Evolutionary conservation across 2,888 invertebrate species (phyloP), one percentile per base, ranked within the genome.

Genomic region (Leucoptera coffeella): DNA sequence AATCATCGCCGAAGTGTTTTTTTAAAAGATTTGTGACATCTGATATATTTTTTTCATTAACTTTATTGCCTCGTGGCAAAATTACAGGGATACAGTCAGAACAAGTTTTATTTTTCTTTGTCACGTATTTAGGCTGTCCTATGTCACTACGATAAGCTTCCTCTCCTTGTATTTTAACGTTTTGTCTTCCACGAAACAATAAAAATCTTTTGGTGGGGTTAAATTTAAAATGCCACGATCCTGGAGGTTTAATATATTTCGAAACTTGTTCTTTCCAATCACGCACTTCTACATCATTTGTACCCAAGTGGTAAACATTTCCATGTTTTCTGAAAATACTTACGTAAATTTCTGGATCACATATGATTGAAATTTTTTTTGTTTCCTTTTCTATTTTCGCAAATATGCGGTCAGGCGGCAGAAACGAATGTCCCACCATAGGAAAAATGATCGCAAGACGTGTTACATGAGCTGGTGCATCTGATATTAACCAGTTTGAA

Each of bases 351-450:
- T 23, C 15, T 17, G 23, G 28, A 8, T 12, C 4, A n/a, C 9
- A 5, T 6, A 28, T 23, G 7, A 5, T 8, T 15, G 14, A 11
- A 9, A n/a, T 5, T 15, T 15, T 11, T 14, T 12, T 9, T 10
- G 15, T 23, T 17, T 28, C 13, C 14, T 28, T 28, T 17, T 28
- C 28, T 6, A 14, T 23, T 11, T 13, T n/a, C 5, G 23, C 28
- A 17, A 28, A 28, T 7, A 28, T 19, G 4, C 28, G 11, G 14
- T 28, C 28, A 4, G 28, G 28, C n/a, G 28, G 28, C 4, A 28
- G 11, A 14, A 28, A 28, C 4, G 12, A 12, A 12, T 28, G 28
- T 6, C 28, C 28, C 4, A 28, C 23, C 22, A 30, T 26, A n/a
- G 28, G 28, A 21, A 28, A 28, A 23, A 28, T 17, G 7, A 28